These are phyloP conservation scores for Monoplex corrugatus DNA, from an alignment of 2,888 invertebrate species.

Conservation along the genomic window DNA sequence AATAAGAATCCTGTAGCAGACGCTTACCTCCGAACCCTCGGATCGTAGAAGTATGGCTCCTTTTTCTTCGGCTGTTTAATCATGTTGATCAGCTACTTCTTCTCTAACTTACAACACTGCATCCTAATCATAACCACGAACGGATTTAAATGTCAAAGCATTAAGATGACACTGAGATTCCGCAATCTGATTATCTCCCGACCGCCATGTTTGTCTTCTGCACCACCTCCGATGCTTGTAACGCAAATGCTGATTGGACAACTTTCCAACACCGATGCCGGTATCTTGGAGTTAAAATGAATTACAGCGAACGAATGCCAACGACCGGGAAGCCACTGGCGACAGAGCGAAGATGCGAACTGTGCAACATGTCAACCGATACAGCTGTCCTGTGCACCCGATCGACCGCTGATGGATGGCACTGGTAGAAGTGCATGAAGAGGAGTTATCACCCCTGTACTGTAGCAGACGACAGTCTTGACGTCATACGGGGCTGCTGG, in stretches of 20 bases:
- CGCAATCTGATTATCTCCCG: background rate
- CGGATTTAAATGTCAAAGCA: background rate
- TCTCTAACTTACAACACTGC: background rate
- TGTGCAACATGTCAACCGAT: slow-evolving; percentile 16
- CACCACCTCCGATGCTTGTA: background rate
- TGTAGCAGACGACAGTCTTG: background rate
- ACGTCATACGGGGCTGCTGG: too few species aligned
- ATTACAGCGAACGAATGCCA: background rate
- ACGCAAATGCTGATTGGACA: slow-evolving; percentile 38
- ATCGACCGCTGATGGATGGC: background rate
- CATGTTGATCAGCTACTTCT: slow-evolving; percentile 12
- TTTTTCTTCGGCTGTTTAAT: slow-evolving; percentile 55
- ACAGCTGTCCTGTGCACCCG: background rate
- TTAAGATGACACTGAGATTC: slow-evolving; percentile 7
- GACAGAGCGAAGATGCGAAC: background rate
- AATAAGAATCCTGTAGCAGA: slow-evolving; percentile 46
- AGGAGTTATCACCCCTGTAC: slow-evolving; percentile 14
- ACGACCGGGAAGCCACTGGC: background rate
- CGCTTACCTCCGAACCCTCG: slow-evolving; percentile 72
- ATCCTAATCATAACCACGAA: background rate
- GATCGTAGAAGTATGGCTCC: slow-evolving; percentile 75
- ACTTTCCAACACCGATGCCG: too few species aligned
- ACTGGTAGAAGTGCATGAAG: background rate
- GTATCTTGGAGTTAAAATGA: background rate
- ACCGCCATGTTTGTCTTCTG: slow-evolving; percentile 44